phyloP scores from a whole-genome alignment of 1,140 invertebrate species.

The Nebria ingens region DNA sequence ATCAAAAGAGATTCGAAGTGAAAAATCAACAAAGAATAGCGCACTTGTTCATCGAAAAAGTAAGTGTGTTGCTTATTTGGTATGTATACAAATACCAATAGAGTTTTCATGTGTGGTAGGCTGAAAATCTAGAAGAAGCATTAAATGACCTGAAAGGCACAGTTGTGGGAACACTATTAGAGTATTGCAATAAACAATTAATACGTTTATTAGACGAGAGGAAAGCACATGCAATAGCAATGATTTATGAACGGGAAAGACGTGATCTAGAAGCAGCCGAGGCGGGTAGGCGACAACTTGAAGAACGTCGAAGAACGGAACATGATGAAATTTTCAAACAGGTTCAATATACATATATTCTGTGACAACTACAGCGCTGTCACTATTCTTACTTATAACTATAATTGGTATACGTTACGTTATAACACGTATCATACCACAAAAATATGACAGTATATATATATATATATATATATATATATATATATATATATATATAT shows the following conservation, averaged over 20 bases:
- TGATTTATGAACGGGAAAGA: slow-evolving; percentile 55
- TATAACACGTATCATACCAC: no score
- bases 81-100: slow-evolving; percentile 10
- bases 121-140: slow-evolving; percentile 38
- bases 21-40: slow-evolving; percentile 33
- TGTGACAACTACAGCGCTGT: not conserved
- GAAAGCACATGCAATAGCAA: slow-evolving; percentile 54
- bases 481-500: not conserved
- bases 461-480: slow-evolving; percentile 1
- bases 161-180: slow-evolving; percentile 50
- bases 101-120: slow-evolving; percentile 25
- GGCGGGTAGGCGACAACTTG: slow-evolving; percentile 54
- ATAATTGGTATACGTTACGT: no score
- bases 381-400: no score
- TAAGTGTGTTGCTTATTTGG: slow-evolving; percentile 5
- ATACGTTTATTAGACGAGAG: slow-evolving; percentile 59
- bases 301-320: slow-evolving; percentile 51
- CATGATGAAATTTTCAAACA: slow-evolving; percentile 69
- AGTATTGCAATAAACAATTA: slow-evolving; percentile 67
- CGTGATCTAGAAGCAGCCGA: slow-evolving; percentile 59
- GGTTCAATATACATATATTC: slow-evolving; percentile 27
- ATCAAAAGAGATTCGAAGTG: slow-evolving; percentile 37
- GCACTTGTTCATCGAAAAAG: not conserved
- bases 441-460: no score
- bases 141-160: slow-evolving; percentile 50